A percentile compares a stretch with the other conserved stretches of the same genome.
phyloP scores from a whole-genome alignment of 2,113 vertebrate genomes.

The human (Homo sapiens) region DNA sequence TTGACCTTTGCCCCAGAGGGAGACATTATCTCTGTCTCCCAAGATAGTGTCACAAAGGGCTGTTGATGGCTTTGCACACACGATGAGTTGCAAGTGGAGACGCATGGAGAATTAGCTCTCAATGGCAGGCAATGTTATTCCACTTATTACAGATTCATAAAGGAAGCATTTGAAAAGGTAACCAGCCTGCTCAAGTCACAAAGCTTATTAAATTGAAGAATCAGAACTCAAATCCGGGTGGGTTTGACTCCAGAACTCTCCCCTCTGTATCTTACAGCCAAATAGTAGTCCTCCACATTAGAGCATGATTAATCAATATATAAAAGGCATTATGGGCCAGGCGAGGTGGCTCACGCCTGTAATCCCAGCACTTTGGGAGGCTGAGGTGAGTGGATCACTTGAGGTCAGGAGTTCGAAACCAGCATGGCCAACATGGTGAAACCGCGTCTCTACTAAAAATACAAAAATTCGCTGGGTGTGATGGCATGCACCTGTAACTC shows the following conservation, averaged over 20 bases:
- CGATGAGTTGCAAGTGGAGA: not conserved
- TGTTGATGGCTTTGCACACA: no score
- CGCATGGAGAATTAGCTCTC: not conserved
- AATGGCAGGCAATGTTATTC: accelerated
- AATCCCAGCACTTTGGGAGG: no score
- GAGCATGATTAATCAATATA: accelerated
- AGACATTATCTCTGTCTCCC: not conserved
- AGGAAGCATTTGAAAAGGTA: not conserved
- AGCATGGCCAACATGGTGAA: no score
- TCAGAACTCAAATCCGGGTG: not conserved
- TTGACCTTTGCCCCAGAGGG: not conserved
- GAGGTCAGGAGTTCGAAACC: no score
- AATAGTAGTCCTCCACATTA: not conserved
- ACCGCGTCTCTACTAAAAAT: no score
- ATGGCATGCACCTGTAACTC: no score
- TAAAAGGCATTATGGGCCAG: not conserved
- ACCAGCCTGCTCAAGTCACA: not conserved
- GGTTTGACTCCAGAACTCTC: not conserved
- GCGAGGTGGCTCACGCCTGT: no score
- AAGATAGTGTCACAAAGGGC: not conserved
- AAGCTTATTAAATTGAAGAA: not conserved
- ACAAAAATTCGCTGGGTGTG: no score
- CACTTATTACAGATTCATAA: not conserved
- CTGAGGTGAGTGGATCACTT: no score
- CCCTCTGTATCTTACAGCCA: accelerated